These are phyloP conservation scores for Tenthredo mesomela DNA, from an alignment of 2,888 invertebrate genomes.

Conservation along the genomic window DNA sequence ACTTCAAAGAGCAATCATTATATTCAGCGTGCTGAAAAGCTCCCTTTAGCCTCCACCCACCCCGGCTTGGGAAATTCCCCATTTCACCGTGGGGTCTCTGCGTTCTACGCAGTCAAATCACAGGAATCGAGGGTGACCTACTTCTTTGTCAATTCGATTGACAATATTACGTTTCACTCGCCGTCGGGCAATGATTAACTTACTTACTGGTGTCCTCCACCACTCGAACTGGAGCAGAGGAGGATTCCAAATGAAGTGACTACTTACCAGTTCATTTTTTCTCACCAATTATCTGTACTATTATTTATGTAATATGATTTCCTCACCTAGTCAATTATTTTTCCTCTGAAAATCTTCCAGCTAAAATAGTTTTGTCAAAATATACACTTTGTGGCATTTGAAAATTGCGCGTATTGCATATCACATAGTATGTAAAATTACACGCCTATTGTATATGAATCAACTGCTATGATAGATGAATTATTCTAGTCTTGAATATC, in stretches of 20 bases:
- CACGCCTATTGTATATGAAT: background rate
- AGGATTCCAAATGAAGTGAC: conserved; percentile 9
- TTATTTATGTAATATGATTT: background rate
- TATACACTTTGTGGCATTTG: background rate
- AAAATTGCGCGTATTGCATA: background rate
- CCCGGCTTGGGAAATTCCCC: conserved; percentile 24
- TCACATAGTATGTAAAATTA: background rate
- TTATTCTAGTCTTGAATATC: background rate
- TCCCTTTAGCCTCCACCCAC: background rate
- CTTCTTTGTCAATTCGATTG: conserved; percentile 68
- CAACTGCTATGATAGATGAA: background rate
- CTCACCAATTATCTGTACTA: background rate
- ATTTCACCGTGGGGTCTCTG: conserved; percentile 52
- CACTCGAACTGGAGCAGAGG: conserved; percentile 18
- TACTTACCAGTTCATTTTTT: background rate
- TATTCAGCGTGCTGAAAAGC: conserved; percentile 58
- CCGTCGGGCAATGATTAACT: conserved; percentile 63
- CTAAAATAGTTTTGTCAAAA: background rate
- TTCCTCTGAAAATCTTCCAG: background rate
- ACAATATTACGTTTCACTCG: conserved; percentile 66
- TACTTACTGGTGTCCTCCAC: conserved; percentile 45
- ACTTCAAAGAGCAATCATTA: conserved; percentile 69
- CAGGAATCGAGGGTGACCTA: conserved; percentile 64
- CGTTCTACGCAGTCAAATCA: conserved; percentile 59
- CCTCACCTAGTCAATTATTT: background rate